Evolutionary conservation across 1,140 invertebrate species (phyloP), one percentile per base, ranked within the genome.

Genomic region (Ceratina australensis): DNA sequence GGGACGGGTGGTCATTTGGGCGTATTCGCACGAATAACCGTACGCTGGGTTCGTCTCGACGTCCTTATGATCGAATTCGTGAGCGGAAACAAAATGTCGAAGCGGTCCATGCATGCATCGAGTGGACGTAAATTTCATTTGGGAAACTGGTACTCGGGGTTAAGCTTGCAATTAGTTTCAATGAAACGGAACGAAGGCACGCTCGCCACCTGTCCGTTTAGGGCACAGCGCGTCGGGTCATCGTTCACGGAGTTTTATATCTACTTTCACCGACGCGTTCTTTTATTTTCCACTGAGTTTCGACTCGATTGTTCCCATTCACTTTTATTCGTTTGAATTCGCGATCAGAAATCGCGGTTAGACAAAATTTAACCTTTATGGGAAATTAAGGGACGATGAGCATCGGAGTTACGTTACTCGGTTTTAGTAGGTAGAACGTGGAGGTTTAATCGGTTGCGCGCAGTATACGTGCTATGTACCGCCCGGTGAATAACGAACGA

Each of bases 1-100:
- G 18, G 3, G 18, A 54, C 47, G 22, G 28, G 15, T 59, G 42
- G 42, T 79, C 77, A 79, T 73, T 74, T 73, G 72, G 77, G 63
- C 77, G 77, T 73, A 79, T 74, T 72, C 71, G 20, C 50, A 78
- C 77, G 77, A 74, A 73, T 74, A 79, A 60, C 22, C 50, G 15
- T 79, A 74, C 13, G 65, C 77, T 28, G 72, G 66, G 69, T 50
- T 79, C 72, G 69, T 79, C 47, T 66, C 61, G 47, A 57, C 72
- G 77, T 79, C 77, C 72, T 67, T 64, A 74, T 79, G 69, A 79
- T 79, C 69, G 33, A 18, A 22, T 26, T 72, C 15, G 28, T 66
- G 42, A 12, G 42, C 18, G 3, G 18, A n/a, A n/a, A 28, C 18
- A 26, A 13, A 52, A 63, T n/a, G 20, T 15, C 3, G 56, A 49